Conservation (phyloP, 1,140 invertebrate genomes). For the Diachasma alloeum region DNA sequence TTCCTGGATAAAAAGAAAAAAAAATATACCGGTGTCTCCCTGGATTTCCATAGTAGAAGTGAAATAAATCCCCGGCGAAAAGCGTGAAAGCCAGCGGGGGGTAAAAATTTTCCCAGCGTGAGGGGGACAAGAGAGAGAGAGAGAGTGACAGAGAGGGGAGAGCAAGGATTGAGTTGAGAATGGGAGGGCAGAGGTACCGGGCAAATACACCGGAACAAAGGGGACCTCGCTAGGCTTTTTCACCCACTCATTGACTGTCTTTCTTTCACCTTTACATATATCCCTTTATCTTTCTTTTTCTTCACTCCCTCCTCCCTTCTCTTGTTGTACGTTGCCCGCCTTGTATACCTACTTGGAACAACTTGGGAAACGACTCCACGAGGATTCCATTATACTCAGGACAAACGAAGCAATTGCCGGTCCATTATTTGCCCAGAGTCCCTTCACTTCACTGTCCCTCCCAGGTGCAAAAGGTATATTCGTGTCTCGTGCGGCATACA, state of each 20-base stretch:
- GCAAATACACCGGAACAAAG: neutral
- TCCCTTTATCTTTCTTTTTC: neutral
- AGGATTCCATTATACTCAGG: neutral
- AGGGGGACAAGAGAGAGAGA: neutral
- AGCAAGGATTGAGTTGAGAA: neutral
- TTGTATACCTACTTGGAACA: neutral
- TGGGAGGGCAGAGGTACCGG: neutral
- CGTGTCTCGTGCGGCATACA: neutral
- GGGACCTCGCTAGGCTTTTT: neutral
- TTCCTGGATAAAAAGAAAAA: neutral
- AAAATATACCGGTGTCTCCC: neutral
- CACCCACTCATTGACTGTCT: neutral
- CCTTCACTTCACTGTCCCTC: neutral
- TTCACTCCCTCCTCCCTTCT: neutral
- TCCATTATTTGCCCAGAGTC: constrained; percentile 1
- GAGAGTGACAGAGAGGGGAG: neutral
- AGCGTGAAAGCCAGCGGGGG: neutral
- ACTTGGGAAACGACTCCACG: neutral
- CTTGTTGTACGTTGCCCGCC: neutral
- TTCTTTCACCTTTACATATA: neutral
- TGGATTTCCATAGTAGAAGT: neutral
- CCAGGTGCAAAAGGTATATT: neutral
- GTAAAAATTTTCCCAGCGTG: neutral
- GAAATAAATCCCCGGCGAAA: neutral
- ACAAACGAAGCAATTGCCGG: constrained; percentile 4